A percentile compares a stretch with the other conserved stretches of the same genome.
phyloP scores from a whole-genome alignment of 2,113 vertebrate species.

The Ceuthmochares aereus region DNA sequence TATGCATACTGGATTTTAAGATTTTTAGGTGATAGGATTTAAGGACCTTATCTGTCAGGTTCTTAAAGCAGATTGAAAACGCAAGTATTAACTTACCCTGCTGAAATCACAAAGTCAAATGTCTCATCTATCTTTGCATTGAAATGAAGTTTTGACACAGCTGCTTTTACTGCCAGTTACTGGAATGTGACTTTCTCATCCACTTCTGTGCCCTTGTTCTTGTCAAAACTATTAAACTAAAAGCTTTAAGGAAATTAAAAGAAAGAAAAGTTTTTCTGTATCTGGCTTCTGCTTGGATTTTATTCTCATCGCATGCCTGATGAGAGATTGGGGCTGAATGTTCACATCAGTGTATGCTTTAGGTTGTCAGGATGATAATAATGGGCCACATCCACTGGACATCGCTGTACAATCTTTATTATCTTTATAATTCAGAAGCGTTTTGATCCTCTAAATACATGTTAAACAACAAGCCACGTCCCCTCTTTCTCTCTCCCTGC shows the following conservation, averaged over 20 bases:
- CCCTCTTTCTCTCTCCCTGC: background rate
- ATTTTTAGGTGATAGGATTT: background rate
- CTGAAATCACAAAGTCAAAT: background rate
- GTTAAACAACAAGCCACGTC: background rate
- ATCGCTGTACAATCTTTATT: too few species aligned
- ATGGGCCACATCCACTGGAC: background rate
- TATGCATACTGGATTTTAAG: background rate
- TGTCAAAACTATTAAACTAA: background rate
- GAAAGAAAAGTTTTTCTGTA: background rate
- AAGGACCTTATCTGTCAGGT: background rate
- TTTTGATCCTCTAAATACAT: fast-evolving
- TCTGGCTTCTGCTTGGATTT: background rate
- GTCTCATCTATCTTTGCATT: background rate
- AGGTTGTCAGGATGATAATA: background rate
- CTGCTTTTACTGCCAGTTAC: background rate
- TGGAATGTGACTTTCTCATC: background rate
- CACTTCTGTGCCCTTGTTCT: background rate
- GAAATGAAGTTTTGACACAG: background rate
- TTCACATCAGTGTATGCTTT: background rate
- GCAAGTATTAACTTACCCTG: background rate
- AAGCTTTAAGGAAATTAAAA: background rate
- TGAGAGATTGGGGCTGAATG: background rate
- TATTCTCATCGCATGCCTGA: background rate
- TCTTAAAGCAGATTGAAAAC: background rate
- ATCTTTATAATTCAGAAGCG: fast-evolving